Evolutionary conservation across 2,888 invertebrate species (phyloP), one percentile per base, ranked within the genome.

Genomic region (Drosophila greeni): DNA sequence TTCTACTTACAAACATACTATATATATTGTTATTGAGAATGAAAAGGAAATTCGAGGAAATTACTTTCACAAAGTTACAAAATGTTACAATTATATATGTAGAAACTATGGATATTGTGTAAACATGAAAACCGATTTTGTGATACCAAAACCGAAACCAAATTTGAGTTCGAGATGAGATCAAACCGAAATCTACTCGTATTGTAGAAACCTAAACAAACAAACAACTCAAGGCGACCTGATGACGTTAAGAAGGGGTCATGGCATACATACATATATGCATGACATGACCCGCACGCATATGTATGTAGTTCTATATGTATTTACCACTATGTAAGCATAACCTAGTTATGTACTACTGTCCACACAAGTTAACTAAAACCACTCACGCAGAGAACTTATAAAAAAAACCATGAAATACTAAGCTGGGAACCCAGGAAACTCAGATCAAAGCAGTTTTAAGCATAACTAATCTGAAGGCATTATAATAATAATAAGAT

Each of bases 171-270:
- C 69, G 45, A 55, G 37, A 45, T 47, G 29, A 42, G 43, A 45
- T 47, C 20, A 20, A 61, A 42, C 33, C 18, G 40, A 31, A 62
- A 57, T 49, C 53, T 29, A 9, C 3, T 48, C 33, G 39, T 23
- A 54, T 58, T 49, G 20, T 45, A 54, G 24, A 51, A 67, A 79
- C 72, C 72, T 65, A 76, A 73, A 42, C n/a, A 73, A 70, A 42
- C 20, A 43, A 40, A 60, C 29, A 71, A 84, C 78, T 84, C 66
- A 69, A 80, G 72, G 85, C 81, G 77, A 85, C 85, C 85, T 78
- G 78, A 78, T 52, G 48, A 54, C 57, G 37, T 23, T 42, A 37
- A 42, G 40, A 37, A 42, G 40, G 51, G 70, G 45, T 5, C 45
- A 75, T 51, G 42, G 49, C 45, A 58, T 47, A 33, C n/a, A 23